Percentiles rank a stretch among this genome's conserved stretches.
Conservation (phyloP, 1,140 invertebrate species). For the Rhopalosiphum maidis region DNA sequence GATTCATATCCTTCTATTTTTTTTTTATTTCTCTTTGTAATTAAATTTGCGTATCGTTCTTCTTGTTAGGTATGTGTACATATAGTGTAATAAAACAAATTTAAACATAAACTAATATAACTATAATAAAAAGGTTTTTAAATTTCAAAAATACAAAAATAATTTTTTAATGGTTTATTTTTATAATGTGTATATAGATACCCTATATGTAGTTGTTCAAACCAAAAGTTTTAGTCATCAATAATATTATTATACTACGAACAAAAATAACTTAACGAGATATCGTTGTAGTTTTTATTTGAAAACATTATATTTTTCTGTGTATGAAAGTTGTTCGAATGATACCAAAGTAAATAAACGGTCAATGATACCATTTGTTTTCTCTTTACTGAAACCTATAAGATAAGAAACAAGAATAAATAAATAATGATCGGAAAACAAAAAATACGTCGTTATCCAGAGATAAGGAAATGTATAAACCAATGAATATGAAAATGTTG, state of each 20-base stretch:
- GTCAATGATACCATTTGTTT: neutral
- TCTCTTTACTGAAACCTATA: neutral
- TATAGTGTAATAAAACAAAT: neutral
- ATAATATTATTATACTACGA: too few relatives aligned
- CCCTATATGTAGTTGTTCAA: neutral
- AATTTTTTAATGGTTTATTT: neutral
- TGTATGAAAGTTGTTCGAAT: neutral
- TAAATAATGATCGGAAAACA: neutral
- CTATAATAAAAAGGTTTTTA: neutral
- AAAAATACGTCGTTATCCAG: neutral
- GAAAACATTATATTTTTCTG: neutral
- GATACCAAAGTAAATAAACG: neutral
- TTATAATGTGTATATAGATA: neutral
- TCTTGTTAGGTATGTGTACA: neutral
- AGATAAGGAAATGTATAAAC: neutral
- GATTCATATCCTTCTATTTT: too few relatives aligned
- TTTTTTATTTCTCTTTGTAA: too few relatives aligned
- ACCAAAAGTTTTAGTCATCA: neutral
- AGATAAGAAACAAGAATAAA: conserved; percentile 12
- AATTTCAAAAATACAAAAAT: neutral
- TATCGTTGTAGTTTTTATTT: neutral
- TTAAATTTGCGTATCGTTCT: too few relatives aligned
- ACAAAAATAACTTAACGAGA: neutral
- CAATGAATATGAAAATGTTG: neutral
- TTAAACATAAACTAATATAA: neutral